These are phyloP conservation scores for Brachionus manjavacas DNA, from an alignment of 1,140 invertebrate genomes.

Conservation along the genomic window DNA sequence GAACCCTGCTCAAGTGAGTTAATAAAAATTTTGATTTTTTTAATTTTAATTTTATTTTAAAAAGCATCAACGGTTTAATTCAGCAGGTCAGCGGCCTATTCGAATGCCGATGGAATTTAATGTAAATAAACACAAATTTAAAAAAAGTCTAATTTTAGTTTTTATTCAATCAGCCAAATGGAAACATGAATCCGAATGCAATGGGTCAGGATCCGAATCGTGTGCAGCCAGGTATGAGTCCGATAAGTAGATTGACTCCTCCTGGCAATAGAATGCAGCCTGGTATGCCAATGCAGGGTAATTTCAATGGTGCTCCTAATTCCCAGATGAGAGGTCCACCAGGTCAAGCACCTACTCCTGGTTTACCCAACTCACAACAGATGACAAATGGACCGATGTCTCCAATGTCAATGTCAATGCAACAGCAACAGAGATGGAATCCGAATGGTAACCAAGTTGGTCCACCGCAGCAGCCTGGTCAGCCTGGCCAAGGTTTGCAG, in stretches of 20 bases:
- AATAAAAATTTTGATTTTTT: neutral
- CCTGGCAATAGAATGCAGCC: slow-evolving; percentile 38
- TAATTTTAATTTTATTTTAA: neutral
- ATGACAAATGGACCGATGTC: slow-evolving; percentile 29
- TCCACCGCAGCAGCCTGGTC: neutral
- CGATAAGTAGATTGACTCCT: slow-evolving; percentile 6
- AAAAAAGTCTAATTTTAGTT: neutral
- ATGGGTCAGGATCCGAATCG: slow-evolving; percentile 14
- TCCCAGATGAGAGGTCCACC: slow-evolving; percentile 1
- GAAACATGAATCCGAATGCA: too few species aligned
- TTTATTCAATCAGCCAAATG: neutral
- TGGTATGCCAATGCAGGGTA: slow-evolving; percentile 1
- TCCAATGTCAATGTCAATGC: slow-evolving; percentile 26
- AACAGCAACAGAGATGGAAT: slow-evolving; percentile 33
- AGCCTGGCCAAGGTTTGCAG: neutral
- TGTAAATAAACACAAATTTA: neutral
- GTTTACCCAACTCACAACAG: neutral
- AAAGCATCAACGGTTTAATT: slow-evolving; percentile 24
- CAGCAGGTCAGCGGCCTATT: neutral
- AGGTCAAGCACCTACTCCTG: slow-evolving; percentile 19
- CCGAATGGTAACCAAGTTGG: neutral
- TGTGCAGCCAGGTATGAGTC: slow-evolving; percentile 38
- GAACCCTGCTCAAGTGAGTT: slow-evolving; percentile 4
- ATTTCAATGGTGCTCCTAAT: slow-evolving; percentile 24
- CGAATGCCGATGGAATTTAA: slow-evolving; percentile 39